These are phyloP conservation scores for Amphiprion ocellaris DNA, from an alignment of 2,113 vertebrate genomes.

Conservation along the genomic window DNA sequence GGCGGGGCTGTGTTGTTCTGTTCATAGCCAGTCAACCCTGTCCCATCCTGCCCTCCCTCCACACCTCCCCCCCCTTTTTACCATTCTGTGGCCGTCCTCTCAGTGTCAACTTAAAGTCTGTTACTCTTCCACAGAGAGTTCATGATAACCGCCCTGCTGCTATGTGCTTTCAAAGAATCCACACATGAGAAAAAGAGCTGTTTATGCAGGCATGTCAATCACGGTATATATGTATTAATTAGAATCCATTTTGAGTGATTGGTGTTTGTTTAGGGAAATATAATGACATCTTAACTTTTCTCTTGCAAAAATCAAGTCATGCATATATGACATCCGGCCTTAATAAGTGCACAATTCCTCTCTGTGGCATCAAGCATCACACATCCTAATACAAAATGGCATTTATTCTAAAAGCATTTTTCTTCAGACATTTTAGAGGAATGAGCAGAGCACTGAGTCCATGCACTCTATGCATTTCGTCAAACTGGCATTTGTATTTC, in stretches of 20 bases:
- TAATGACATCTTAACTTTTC: constrained; percentile 17
- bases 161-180: constrained; percentile 42
- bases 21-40: constrained; percentile 78
- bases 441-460: constrained; percentile 37
- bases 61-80: constrained; percentile 43
- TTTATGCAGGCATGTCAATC: constrained; percentile 18
- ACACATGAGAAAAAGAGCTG: constrained; percentile 17
- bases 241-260: constrained; percentile 18
- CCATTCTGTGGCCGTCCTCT: constrained; percentile 60
- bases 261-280: constrained; percentile 4
- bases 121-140: constrained; percentile 61
- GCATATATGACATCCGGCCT: not conserved
- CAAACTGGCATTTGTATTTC: constrained; percentile 60
- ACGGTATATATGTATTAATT: constrained; percentile 44
- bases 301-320: constrained; percentile 11
- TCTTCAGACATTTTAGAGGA: constrained; percentile 53
- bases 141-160: constrained; percentile 69
- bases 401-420: constrained; percentile 68
- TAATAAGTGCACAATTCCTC: constrained; percentile 2
- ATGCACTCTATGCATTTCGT: constrained; percentile 55
- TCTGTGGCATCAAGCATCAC: constrained; percentile 13
- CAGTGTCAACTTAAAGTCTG: constrained; percentile 63
- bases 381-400: constrained; percentile 61
- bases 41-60: constrained; percentile 64
- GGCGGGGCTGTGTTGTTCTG: constrained; percentile 55